Evolutionary conservation across 64 coral and sea anemone genomes (phyloP).

Genomic region (Stichodactyla helianthus): DNA sequence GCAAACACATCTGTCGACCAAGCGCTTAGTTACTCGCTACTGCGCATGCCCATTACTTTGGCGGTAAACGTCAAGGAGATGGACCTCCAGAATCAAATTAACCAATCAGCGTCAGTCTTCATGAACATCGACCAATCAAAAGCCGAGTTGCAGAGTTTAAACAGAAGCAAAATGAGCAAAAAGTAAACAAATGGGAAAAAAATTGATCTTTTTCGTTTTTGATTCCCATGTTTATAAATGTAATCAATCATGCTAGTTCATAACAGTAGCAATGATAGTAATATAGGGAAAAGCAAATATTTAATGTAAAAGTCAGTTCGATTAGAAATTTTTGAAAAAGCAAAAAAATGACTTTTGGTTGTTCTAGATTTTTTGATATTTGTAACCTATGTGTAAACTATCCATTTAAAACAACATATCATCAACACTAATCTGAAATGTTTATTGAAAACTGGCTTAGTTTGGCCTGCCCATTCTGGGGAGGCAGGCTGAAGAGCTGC

Average conservation of each 20-base stretch:
- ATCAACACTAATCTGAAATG: neutral
- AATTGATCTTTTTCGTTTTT: neutral
- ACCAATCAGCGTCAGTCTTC: neutral
- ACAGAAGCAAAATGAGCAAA: neutral
- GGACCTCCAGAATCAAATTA: neutral
- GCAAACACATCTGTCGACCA: constrained; percentile 46
- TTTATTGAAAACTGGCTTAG: neutral
- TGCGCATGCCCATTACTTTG: constrained; percentile 46
- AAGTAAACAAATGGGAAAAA: constrained; percentile 13
- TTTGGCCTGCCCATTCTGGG: neutral
- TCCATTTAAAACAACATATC: neutral
- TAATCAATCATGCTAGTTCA: neutral
- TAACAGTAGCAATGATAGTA: neutral
- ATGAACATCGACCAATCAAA: neutral
- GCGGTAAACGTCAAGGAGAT: constrained; percentile 45
- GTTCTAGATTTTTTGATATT: neutral
- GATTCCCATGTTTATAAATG: neutral
- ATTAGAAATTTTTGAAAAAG: neutral
- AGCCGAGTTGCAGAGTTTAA: neutral
- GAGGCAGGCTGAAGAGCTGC: neutral
- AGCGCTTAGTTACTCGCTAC: constrained; percentile 38
- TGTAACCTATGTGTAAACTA: neutral
- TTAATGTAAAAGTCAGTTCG: neutral
- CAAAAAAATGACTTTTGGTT: neutral
- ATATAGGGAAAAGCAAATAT: neutral